Percentiles rank a stretch among this genome's conserved stretches.
phyloP scores from a whole-genome alignment of 2,113 vertebrate species.

The Microcebus jonahi region DNA sequence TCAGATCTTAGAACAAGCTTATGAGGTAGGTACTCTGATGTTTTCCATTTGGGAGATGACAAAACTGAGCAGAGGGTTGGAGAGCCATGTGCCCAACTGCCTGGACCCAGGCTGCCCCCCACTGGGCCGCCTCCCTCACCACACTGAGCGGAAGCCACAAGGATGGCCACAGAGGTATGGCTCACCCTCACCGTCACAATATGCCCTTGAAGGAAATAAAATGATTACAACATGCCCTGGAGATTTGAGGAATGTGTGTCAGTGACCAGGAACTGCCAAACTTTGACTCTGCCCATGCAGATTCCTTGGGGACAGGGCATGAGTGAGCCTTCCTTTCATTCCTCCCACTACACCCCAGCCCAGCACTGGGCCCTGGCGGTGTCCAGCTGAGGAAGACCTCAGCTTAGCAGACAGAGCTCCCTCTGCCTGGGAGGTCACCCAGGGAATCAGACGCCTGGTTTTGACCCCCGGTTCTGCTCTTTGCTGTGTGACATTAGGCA shows the following conservation, averaged over 20 bases:
- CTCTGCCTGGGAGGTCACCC: not conserved
- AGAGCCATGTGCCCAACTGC: not conserved
- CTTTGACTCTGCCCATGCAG: not conserved
- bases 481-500: not conserved
- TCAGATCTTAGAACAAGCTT: not conserved
- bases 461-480: not conserved
- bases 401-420: not conserved
- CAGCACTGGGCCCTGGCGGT: rapidly evolving
- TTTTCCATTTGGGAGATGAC: not conserved
- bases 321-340: not conserved
- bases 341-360: too few species aligned
- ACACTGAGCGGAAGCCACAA: rapidly evolving
- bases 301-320: not conserved
- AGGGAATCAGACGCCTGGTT: rapidly evolving
- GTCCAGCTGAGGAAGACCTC: not conserved
- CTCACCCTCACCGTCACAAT: not conserved
- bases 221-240: not conserved
- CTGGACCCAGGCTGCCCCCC: too few species aligned
- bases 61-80: not conserved
- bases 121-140: not conserved
- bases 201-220: not conserved
- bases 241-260: not conserved
- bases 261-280: not conserved
- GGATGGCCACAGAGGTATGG: not conserved
- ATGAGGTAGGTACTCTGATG: not conserved